Evolutionary conservation across 2,888 invertebrate genomes (phyloP).

Genomic region (Masnerella sp.): DNA sequence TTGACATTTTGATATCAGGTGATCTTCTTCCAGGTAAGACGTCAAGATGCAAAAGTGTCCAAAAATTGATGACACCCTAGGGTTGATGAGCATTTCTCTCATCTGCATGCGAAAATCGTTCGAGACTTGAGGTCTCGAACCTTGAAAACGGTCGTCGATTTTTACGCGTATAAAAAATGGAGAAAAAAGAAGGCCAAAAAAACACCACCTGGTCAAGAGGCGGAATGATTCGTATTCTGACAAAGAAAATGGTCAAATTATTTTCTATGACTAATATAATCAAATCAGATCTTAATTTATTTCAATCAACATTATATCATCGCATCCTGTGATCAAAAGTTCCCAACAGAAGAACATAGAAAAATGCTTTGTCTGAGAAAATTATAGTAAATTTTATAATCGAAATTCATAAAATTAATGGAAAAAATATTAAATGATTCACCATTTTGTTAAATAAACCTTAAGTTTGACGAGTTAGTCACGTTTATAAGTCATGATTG

Average conservation of each 20-base stretch:
- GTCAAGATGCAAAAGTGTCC: slow-evolving; percentile 8
- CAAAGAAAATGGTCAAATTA: slow-evolving; percentile 31
- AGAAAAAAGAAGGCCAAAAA: slow-evolving; percentile 19
- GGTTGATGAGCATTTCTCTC: slow-evolving; percentile 17
- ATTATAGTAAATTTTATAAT: too few species aligned
- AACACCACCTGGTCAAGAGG: slow-evolving; percentile 24
- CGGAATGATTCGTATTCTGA: slow-evolving; percentile 21
- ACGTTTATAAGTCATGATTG: too few species aligned
- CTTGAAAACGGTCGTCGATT: slow-evolving; percentile 55
- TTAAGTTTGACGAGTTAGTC: too few species aligned
- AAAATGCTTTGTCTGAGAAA: too few species aligned
- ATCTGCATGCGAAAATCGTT: slow-evolving; percentile 52
- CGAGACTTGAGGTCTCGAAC: slow-evolving; percentile 39
- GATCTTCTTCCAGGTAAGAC: slow-evolving; percentile 2
- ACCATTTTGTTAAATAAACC: background rate
- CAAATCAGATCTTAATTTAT: slow-evolving; percentile 26
- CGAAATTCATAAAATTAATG: too few species aligned
- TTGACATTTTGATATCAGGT: background rate
- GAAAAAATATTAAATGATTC: too few species aligned
- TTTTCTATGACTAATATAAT: slow-evolving; percentile 25
- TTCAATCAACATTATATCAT: too few species aligned
- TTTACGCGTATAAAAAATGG: slow-evolving; percentile 35
- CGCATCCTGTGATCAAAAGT: too few species aligned
- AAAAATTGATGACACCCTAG: slow-evolving; percentile 20
- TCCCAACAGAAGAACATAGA: too few species aligned